A percentile compares a stretch with the other conserved stretches of the same genome.
Evolutionary conservation across 2,888 invertebrate species (phyloP).

Genomic region (Tenthredo notha): DNA sequence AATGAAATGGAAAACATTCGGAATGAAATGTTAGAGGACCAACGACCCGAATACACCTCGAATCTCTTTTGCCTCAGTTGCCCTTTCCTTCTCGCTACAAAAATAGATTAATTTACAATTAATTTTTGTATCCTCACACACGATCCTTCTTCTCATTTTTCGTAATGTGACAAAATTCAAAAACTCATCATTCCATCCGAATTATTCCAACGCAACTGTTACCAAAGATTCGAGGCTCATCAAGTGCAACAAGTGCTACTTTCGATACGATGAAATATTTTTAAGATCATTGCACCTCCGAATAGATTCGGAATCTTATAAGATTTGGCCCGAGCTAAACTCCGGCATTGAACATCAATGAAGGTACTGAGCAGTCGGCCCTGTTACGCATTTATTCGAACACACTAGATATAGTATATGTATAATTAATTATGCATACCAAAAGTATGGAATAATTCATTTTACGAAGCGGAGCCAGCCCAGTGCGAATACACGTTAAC

Average conservation of each 20-base stretch:
- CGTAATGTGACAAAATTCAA: neutral
- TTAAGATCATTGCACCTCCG: neutral
- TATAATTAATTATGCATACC: constrained; percentile 8
- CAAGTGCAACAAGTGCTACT: neutral
- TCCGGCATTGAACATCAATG: neutral
- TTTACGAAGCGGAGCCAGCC: constrained; percentile 47
- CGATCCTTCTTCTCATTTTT: neutral
- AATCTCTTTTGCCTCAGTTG: neutral
- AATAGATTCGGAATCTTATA: neutral
- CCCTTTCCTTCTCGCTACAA: neutral
- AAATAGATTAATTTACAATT: constrained; percentile 45
- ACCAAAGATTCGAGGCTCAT: neutral
- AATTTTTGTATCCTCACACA: neutral
- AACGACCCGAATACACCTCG: neutral
- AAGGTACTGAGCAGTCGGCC: constrained; percentile 15
- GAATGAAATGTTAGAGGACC: constrained; percentile 20
- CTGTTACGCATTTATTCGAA: constrained; percentile 10
- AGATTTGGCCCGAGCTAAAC: neutral
- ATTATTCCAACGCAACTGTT: neutral
- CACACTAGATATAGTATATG: neutral
- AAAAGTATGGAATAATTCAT: constrained; percentile 28
- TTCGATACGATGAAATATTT: neutral
- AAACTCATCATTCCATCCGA: neutral
- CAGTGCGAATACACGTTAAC: constrained; percentile 43
- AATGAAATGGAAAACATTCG: constrained; percentile 17